Percentiles rank a stretch among this genome's conserved stretches.
Evolutionary conservation across 2,888 invertebrate genomes (phyloP).

Genomic region (Pachydiplax longipennis): DNA sequence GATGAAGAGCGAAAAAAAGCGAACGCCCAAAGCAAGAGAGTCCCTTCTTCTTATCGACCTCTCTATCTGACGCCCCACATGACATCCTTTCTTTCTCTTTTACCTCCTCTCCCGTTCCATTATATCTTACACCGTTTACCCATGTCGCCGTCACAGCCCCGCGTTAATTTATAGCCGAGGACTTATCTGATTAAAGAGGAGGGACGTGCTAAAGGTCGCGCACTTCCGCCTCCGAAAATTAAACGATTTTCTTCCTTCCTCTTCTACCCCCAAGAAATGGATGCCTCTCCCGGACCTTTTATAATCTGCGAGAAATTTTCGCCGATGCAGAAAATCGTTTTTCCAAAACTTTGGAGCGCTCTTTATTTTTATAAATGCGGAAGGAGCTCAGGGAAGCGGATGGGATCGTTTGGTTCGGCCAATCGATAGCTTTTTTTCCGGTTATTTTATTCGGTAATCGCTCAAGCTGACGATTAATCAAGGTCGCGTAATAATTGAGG

Average conservation of each 20-base stretch:
- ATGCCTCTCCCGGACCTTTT: no score
- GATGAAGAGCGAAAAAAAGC: not conserved
- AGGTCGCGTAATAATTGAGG: no score
- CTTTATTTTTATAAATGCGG: no score
- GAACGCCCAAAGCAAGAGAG: not conserved
- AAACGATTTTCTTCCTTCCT: not conserved
- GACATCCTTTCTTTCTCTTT: not conserved
- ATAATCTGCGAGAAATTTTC: no score
- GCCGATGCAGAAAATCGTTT: no score
- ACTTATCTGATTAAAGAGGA: not conserved
- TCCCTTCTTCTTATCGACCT: not conserved
- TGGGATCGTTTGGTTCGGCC: no score
- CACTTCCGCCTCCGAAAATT: not conserved
- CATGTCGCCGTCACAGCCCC: not conserved
- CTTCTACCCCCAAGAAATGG: not conserved
- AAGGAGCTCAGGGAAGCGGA: no score
- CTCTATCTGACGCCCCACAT: not conserved
- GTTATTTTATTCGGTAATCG: no score
- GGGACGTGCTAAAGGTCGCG: not conserved
- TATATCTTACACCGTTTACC: not conserved
- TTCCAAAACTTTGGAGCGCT: no score
- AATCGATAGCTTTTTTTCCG: no score
- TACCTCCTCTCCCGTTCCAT: not conserved
- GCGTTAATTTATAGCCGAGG: not conserved
- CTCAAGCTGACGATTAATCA: no score